Conservation (phyloP, 2,888 invertebrate genomes). For the Tenthredo distinguenda region DNA sequence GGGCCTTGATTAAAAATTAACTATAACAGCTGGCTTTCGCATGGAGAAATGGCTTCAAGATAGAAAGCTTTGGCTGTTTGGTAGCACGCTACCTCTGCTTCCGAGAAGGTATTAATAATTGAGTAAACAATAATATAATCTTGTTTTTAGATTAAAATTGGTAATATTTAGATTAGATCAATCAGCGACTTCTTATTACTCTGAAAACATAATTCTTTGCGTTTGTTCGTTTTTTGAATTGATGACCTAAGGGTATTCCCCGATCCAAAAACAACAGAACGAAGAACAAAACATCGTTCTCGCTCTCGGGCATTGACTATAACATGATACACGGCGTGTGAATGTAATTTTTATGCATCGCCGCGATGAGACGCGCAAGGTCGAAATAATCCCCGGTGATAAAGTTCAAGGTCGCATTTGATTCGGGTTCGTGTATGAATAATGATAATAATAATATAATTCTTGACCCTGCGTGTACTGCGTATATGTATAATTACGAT, state of each 20-base stretch:
- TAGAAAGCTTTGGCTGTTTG: conserved; percentile 94
- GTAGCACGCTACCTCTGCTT: conserved; percentile 91
- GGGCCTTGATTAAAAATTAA: neutral
- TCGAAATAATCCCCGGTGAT: neutral
- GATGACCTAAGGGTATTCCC: neutral
- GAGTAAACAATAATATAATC: neutral
- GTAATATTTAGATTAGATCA: no score
- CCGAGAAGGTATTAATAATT: conserved; percentile 83
- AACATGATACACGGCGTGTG: neutral
- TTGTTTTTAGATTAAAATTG: no score
- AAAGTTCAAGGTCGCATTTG: conserved; percentile 20
- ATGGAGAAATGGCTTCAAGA: conserved; percentile 97
- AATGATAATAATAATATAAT: neutral
- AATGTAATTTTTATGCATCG: neutral
- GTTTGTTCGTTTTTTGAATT: neutral
- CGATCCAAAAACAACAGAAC: neutral
- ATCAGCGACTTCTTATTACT: neutral
- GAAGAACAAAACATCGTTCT: neutral
- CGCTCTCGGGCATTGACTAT: neutral
- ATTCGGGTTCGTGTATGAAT: conserved; percentile 10
- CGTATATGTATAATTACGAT: neutral
- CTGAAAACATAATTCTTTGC: neutral
- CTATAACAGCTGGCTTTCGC: conserved; percentile 69
- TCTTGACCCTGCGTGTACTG: neutral
- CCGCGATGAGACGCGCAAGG: neutral